phyloP scores from a whole-genome alignment of 1,140 invertebrate genomes.

The Aphelenchoides besseyi region DNA sequence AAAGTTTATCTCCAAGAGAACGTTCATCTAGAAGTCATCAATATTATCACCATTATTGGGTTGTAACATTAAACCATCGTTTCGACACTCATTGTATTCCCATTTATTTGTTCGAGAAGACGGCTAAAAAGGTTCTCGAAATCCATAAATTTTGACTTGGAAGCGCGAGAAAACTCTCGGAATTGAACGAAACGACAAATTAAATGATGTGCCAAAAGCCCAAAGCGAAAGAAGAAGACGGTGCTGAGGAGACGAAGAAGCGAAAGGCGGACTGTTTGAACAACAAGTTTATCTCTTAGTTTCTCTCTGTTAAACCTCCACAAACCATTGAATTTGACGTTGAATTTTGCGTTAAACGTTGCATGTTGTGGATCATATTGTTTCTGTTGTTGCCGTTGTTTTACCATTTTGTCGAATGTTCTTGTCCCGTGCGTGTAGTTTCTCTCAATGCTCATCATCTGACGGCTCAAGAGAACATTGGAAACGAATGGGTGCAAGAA shows the following conservation, averaged over 20 bases:
- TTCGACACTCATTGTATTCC: no score
- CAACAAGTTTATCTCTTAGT: constrained; percentile 2
- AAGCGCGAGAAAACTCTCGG: no score
- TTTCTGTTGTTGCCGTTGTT: constrained; percentile 15
- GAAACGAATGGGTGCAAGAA: not conserved
- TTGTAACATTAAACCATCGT: no score
- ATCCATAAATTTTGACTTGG: no score
- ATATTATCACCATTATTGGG: no score
- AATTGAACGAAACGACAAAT: no score
- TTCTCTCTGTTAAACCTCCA: no score
- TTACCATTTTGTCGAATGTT: not conserved
- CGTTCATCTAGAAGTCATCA: no score
- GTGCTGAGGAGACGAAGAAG: not conserved
- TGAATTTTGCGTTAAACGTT: not conserved
- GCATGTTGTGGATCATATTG: no score
- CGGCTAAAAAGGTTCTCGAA: no score
- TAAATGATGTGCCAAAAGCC: not conserved
- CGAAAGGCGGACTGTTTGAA: not conserved
- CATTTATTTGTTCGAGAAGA: no score
- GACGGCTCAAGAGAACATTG: not conserved
- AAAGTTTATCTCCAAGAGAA: no score
- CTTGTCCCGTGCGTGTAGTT: constrained; percentile 13
- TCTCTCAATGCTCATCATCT: constrained; percentile 9
- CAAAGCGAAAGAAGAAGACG: not conserved
- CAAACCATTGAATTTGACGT: not conserved